Conservation (phyloP, 2,113 vertebrate species). For the Furnarius figulus region DNA sequence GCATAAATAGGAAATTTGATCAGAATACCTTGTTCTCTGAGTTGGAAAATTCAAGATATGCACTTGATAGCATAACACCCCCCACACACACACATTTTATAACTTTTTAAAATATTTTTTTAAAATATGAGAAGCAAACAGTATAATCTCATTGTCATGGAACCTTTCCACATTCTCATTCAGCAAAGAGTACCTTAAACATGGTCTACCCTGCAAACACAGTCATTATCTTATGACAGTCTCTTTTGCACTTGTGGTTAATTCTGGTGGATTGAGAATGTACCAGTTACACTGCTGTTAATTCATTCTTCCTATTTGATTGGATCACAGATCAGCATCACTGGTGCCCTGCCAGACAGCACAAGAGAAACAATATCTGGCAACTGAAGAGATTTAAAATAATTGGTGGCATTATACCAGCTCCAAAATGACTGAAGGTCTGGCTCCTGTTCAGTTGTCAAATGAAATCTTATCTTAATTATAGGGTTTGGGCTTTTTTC, state of each 20-base stretch:
- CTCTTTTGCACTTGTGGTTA: neutral
- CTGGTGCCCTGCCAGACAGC: neutral
- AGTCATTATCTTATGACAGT: neutral
- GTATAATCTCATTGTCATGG: neutral
- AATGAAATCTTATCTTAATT: conserved; percentile 51
- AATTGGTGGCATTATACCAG: neutral
- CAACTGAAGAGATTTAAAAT: neutral
- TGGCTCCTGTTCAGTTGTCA: conserved; percentile 21
- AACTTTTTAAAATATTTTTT: neutral
- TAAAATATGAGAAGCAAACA: neutral
- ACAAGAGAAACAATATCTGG: neutral
- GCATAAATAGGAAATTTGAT: neutral
- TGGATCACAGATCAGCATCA: neutral
- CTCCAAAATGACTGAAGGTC: conserved; percentile 10
- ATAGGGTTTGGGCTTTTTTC: neutral
- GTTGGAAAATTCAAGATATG: neutral
- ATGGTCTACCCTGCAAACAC: neutral
- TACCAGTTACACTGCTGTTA: neutral
- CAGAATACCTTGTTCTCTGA: neutral
- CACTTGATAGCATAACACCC: neutral
- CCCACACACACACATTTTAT: neutral
- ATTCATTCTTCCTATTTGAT: neutral
- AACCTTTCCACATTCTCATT: neutral
- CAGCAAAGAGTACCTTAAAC: neutral
- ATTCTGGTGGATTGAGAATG: neutral